These are phyloP conservation scores for Macaca nemestrina DNA, from an alignment of 2,113 vertebrate species.

Conservation along the genomic window DNA sequence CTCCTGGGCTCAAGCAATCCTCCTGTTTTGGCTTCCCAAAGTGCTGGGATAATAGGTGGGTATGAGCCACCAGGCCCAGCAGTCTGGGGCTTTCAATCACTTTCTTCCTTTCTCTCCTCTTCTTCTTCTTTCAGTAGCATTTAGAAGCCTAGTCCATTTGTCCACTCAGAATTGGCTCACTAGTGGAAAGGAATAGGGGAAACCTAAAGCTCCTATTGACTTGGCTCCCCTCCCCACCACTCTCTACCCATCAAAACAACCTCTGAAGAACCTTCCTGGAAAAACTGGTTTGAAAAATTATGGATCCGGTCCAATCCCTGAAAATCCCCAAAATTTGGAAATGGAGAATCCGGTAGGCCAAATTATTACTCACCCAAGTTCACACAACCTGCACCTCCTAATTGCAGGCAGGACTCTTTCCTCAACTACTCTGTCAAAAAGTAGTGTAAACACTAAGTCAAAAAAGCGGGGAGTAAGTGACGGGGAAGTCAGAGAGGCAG, in stretches of 20 bases:
- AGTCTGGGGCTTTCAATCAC: background rate
- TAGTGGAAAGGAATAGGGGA: background rate
- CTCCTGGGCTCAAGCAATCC: too few species aligned
- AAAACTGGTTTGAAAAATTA: background rate
- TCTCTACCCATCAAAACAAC: background rate
- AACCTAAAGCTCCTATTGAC: background rate
- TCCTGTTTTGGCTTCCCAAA: too few species aligned
- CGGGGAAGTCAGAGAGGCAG: background rate
- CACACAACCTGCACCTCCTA: background rate
- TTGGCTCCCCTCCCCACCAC: background rate
- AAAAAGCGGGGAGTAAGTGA: background rate
- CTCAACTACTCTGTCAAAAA: background rate
- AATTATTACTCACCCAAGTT: background rate
- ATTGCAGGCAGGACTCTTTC: background rate
- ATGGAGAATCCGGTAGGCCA: background rate
- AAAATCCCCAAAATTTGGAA: conserved; percentile 7
- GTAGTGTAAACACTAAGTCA: background rate
- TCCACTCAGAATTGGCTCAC: background rate
- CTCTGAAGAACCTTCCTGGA: background rate
- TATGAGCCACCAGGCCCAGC: too few species aligned
- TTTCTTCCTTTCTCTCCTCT: background rate
- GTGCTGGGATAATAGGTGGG: too few species aligned
- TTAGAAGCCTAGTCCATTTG: background rate
- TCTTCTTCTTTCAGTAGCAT: background rate
- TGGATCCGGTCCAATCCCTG: background rate